phyloP scores from a whole-genome alignment of 2,113 vertebrate species.

The Saimiri boliviensis region DNA sequence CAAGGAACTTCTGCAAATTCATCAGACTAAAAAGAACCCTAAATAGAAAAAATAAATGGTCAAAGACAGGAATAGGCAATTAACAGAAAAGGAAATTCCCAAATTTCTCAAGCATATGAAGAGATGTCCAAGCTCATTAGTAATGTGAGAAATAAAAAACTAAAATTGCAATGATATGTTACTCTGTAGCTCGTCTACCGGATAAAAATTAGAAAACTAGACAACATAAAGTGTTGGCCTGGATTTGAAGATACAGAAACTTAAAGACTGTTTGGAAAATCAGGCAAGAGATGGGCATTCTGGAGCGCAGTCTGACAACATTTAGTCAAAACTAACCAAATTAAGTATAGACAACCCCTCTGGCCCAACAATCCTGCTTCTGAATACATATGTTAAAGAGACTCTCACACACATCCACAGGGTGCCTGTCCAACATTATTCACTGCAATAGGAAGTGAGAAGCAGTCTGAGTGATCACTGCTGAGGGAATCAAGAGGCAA shows the following conservation, averaged over 20 bases:
- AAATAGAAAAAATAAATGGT: background rate
- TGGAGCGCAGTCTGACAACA: background rate
- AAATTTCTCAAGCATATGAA: background rate
- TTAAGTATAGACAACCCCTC: no score
- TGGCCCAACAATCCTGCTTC: background rate
- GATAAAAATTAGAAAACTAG: background rate
- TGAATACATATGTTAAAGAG: background rate
- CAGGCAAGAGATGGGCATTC: background rate
- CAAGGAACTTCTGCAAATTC: background rate
- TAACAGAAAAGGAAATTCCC: background rate
- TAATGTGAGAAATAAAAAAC: background rate
- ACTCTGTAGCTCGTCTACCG: background rate
- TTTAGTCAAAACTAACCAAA: background rate
- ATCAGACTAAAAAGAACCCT: background rate
- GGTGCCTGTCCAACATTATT: background rate
- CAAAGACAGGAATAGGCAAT: background rate
- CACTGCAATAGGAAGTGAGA: rapidly evolving
- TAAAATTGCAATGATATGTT: background rate
- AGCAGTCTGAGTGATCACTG: background rate
- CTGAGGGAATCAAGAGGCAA: background rate
- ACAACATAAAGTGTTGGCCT: background rate
- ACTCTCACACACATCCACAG: background rate
- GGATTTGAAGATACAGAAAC: background rate
- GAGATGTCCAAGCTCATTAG: background rate
- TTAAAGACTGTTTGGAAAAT: background rate